These are phyloP conservation scores for Cinclus cinclus DNA, from an alignment of 2,113 vertebrate genomes.

Conservation along the genomic window DNA sequence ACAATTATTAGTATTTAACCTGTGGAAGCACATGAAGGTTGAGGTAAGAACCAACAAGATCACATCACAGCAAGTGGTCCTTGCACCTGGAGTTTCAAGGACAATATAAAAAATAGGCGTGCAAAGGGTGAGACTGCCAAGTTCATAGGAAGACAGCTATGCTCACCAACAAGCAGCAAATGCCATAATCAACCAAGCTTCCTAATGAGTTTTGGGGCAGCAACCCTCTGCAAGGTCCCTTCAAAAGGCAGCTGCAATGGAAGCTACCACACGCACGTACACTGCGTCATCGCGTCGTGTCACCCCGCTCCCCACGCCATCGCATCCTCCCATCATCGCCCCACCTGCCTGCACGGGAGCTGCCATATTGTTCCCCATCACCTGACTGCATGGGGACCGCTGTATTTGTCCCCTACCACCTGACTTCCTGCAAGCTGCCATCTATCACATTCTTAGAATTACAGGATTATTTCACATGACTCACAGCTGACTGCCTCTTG, in stretches of 20 bases:
- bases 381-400: too few relatives aligned
- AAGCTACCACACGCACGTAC: rapidly evolving
- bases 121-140: background rate
- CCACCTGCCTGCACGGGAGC: too few relatives aligned
- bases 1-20: background rate
- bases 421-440: too few relatives aligned
- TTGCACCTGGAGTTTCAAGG: background rate
- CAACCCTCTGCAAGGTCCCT: background rate
- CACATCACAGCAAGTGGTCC: background rate
- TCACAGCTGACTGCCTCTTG: background rate
- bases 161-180: background rate
- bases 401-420: too few relatives aligned
- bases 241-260: background rate
- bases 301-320: too few relatives aligned
- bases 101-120: rapidly evolving
- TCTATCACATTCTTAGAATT: background rate
- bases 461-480: background rate
- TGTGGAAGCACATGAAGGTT: background rate
- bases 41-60: background rate
- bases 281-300: background rate
- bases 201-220: background rate
- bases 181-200: background rate
- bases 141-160: background rate
- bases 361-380: too few relatives aligned
- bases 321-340: too few relatives aligned